Conservation (phyloP, 2,888 invertebrate species). For the Vanessa cardui region DNA sequence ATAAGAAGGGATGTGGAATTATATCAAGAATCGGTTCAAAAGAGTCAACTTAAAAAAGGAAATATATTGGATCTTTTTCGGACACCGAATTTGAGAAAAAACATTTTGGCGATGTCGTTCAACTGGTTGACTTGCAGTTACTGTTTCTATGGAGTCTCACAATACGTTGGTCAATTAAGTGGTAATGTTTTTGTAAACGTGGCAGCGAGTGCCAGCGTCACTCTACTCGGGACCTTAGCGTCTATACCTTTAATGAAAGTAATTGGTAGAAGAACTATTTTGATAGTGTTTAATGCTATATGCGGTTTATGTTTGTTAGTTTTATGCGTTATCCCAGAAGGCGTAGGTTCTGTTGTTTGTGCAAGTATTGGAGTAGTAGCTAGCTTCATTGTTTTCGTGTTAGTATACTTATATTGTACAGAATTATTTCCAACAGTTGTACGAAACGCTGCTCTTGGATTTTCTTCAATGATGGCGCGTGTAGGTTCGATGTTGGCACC, state of each 20-base stretch:
- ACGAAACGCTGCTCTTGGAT: constrained; percentile 92
- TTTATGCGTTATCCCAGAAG: constrained; percentile 80
- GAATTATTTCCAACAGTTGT: constrained; percentile 95
- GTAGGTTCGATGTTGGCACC: constrained; percentile 94
- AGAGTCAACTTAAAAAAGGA: constrained; percentile 71
- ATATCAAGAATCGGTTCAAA: constrained; percentile 57
- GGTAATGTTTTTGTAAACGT: constrained; percentile 93
- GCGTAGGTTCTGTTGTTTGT: constrained; percentile 78
- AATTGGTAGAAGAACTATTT: constrained; percentile 85
- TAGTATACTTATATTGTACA: constrained; percentile 92
- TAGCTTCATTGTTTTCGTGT: constrained; percentile 92
- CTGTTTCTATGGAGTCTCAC: constrained; percentile 89
- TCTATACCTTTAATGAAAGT: constrained; percentile 85
- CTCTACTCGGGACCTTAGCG: constrained; percentile 81
- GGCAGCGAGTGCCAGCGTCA: constrained; percentile 87
- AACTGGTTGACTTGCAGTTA: constrained; percentile 93
- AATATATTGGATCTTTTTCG: constrained; percentile 86
- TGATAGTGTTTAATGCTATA: constrained; percentile 85
- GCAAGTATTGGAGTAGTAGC: constrained; percentile 90
- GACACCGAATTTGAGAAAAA: constrained; percentile 87
- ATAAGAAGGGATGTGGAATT: constrained; percentile 70
- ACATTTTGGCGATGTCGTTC: constrained; percentile 87
- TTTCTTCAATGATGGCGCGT: constrained; percentile 94
- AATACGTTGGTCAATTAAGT: constrained; percentile 90
- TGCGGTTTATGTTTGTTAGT: constrained; percentile 84